phyloP scores from a whole-genome alignment of 2,888 invertebrate species.

The Deilephila porcellus region DNA sequence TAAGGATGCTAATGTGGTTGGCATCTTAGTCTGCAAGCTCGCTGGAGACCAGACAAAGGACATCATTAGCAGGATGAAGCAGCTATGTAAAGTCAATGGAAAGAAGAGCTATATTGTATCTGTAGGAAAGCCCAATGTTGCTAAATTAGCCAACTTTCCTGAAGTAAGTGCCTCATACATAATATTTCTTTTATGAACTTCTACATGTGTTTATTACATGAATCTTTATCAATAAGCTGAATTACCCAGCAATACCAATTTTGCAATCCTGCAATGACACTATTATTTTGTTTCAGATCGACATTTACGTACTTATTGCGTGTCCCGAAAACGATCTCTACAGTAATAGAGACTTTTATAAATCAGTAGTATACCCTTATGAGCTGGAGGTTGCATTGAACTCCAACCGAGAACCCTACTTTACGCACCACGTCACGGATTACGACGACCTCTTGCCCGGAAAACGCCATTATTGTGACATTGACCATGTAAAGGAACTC shows the following conservation, averaged over 20 bases:
- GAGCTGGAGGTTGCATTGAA: constrained; percentile 95
- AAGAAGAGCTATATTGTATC: constrained; percentile 96
- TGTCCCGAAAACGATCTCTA: constrained; percentile 96
- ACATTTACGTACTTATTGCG: constrained; percentile 95
- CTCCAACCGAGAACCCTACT: constrained; percentile 80
- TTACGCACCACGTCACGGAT: constrained; percentile 88
- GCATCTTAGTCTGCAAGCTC: constrained; percentile 96
- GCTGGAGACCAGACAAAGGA: constrained; percentile 92
- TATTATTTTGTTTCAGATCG: constrained; percentile 86
- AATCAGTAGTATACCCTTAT: constrained; percentile 95
- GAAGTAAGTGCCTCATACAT: constrained; percentile 85
- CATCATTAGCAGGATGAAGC: constrained; percentile 89
- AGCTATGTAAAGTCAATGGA: constrained; percentile 88
- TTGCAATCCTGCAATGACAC: neutral
- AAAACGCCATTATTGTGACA: constrained; percentile 79
- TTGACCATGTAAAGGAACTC: constrained; percentile 66
- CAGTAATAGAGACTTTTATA: constrained; percentile 93
- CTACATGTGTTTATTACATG: neutral
- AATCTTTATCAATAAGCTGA: neutral
- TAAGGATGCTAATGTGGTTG: constrained; percentile 94
- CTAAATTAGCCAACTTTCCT: constrained; percentile 97
- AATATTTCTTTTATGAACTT: neutral
- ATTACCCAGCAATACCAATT: too few relatives aligned
- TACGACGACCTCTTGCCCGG: constrained; percentile 90
- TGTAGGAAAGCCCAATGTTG: constrained; percentile 97